Base-by-base conservation (phyloP, 2,797 vertebrate genomes). In the Percopsis omiscomaycus region DNA sequence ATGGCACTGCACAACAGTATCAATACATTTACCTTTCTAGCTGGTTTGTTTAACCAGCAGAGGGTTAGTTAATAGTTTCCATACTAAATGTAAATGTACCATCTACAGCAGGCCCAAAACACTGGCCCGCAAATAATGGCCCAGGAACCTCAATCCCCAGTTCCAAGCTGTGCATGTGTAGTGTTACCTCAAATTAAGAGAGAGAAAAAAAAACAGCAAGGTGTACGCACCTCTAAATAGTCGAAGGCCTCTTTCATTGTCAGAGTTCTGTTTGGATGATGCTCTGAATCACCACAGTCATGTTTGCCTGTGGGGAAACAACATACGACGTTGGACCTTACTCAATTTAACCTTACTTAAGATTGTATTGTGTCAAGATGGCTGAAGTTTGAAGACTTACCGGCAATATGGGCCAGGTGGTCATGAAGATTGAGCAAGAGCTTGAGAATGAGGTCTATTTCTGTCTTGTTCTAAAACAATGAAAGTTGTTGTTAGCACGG, bases 361-460 rank as follows among this genome's bases (percentile, higher is more conserved):
- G 32, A 32, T 15, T n/a, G 10, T n/a, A 15, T 16, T 6, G 14
- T 30, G 22, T 11, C 12, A 12, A 3, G 29, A 6, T 12, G 4
- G 6, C 14, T 8, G 29, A 10, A 77, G 61, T 56, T 55, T 73
- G 63, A 67, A 63, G 46, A 64, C 74, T 89, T 94, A 98, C 97
- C 97, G 87, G 97, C 96, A 61, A 96, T 89, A 67, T 92, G 87
- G 67, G 95, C 95, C 91, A 99, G 86, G 80, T 96, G 95, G 79
- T 98, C 94, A 59, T 99, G 96, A 58, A 99, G 94, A 69, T 87
- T 93, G 75, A 96, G 93, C 66, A 99, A 90, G 71, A 96, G 93
- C 73, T 93, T 94, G 78, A 98, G 92, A 82, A 98, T 94, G 48
- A 87, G 66, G 80, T 93, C 92, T 86, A 92, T 90, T 49, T 94